Conservation (phyloP, 2,797 vertebrate species). For the Microcaecilia unicolor region DNA sequence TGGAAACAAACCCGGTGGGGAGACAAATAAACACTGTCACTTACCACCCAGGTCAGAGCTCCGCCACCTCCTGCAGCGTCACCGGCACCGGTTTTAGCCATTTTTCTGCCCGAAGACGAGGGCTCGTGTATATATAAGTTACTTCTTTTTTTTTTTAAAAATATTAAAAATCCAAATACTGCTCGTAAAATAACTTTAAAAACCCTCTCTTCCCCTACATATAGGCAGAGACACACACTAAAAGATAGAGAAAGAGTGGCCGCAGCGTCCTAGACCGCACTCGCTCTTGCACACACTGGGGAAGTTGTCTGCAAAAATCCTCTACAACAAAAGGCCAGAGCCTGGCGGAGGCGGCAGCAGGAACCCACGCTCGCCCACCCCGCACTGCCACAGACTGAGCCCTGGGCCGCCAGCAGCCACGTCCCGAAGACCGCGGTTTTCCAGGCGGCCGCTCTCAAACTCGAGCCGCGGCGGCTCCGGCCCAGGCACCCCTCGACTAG, state of each 20-base stretch:
- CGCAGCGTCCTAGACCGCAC: conserved; percentile 9
- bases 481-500: no score
- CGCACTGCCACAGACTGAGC: conserved; percentile 12
- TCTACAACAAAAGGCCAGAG: no score
- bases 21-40: conserved; percentile 43
- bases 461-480: conserved; percentile 15
- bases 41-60: conserved; percentile 81
- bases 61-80: conserved; percentile 68
- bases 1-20: no score
- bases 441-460: conserved; percentile 14
- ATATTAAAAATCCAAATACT: not conserved
- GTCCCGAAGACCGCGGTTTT: conserved; percentile 6
- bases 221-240: no score
- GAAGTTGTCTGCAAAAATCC: no score
- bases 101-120: conserved; percentile 42
- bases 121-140: conserved; percentile 6
- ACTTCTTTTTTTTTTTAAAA: not conserved
- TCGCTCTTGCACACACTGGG: no score
- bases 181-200: not conserved
- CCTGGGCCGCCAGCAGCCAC: not conserved
- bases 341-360: conserved; percentile 2
- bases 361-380: conserved; percentile 2
- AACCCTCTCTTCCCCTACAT: no score
- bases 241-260: no score
- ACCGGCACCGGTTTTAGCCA: conserved; percentile 56